Evolutionary conservation across 2,888 invertebrate species (phyloP).

Genomic region (Salpingus planirostris): DNA sequence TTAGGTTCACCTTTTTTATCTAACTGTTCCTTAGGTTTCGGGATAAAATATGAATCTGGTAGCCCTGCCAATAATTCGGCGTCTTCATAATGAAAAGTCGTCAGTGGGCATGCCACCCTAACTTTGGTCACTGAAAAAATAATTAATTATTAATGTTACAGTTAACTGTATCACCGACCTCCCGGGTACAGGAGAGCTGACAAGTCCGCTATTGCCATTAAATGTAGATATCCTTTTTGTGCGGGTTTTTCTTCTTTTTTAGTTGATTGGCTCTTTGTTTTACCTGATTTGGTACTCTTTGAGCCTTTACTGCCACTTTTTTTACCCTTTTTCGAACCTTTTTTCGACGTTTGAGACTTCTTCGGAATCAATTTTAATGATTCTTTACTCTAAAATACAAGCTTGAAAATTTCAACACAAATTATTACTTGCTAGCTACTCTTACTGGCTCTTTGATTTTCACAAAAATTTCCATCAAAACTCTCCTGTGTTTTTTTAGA

Average conservation of each 20-base stretch:
- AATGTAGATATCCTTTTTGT: conserved; percentile 33
- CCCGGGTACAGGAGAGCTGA: conserved; percentile 36
- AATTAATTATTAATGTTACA: conserved; percentile 2
- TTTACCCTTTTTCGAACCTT: no score
- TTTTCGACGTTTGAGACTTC: no score
- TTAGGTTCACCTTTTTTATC: conserved; percentile 3
- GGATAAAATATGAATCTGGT: conserved; percentile 32
- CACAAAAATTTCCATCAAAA: conserved; percentile 34
- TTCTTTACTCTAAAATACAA: no score
- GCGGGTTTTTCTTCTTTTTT: no score
- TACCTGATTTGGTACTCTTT: no score
- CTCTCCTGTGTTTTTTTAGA: conserved; percentile 24
- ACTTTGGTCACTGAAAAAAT: conserved; percentile 25
- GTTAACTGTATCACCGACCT: conserved; percentile 20
- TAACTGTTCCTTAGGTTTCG: conserved; percentile 15
- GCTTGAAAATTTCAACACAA: no score
- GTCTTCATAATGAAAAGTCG: conserved; percentile 31
- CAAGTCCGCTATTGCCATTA: conserved; percentile 35
- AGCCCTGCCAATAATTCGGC: conserved; percentile 27
- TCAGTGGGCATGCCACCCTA: conserved; percentile 30
- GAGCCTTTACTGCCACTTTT: no score
- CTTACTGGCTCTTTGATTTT: no score
- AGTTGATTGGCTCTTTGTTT: no score
- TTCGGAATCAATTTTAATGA: no score
- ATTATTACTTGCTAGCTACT: no score